Evolutionary conservation across 2,888 invertebrate species (phyloP), one percentile per base, ranked within the genome.

Genomic region (Cryptocephalus primarius): DNA sequence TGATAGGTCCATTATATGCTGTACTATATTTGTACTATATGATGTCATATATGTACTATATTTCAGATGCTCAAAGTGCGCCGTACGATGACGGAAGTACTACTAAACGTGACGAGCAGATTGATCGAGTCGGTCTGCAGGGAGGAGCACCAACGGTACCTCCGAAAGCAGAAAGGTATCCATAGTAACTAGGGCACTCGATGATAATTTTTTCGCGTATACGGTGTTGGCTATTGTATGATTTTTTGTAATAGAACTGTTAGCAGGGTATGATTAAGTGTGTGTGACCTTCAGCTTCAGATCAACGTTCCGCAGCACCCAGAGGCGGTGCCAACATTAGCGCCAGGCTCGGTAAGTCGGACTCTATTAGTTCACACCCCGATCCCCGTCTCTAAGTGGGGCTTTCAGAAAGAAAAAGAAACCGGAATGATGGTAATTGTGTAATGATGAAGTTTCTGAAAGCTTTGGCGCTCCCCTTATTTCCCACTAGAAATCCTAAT

Each of bases 31-130:
- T n/a, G n/a, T n/a, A n/a, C n/a, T n/a, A n/a, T n/a, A n/a, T n/a
- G n/a, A n/a, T n/a, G n/a, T n/a, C n/a, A 22, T 22, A 6, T 4
- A 22, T 22, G 6, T 4, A 22, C 6, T 22, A 22, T 22, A 4
- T 67, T 69, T 47, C 70, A 89, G 89, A 92, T 94, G 89, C 71
- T 88, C 67, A 82, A 83, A 64, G 89, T 95, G 44, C 82, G 94
- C 50, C 79, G 85, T 52, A 84, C 87, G 57, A 77, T 96, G 72
- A 96, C 96, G 32, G 93, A 94, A 74, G 85, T 96, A 62, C 79
- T 97, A 51, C 77, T 96, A 60, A 91, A 92, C 70, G 94, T 94
- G 61, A 96, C 96, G 22, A 88, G 87, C 70, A 83, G 85, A 70
- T 90, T 93, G 77, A 88, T 96, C 66, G 75, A 80, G 64, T 75